Conservation (phyloP, 2,113 vertebrate genomes). For the Onychostoma macrolepis region DNA sequence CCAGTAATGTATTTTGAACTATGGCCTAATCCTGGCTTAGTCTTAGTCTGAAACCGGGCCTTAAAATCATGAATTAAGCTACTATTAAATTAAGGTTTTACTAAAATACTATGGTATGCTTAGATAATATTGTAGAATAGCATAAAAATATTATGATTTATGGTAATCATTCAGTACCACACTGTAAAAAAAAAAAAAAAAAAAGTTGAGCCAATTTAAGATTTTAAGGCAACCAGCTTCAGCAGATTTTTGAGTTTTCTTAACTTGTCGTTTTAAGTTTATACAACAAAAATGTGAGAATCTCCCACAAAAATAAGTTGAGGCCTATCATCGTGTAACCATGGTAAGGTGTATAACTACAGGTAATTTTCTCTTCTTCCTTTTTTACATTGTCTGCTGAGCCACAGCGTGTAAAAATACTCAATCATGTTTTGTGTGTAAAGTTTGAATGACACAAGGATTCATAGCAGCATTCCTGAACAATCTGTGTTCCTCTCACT, state of each 20-base stretch:
- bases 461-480: constrained; percentile 40
- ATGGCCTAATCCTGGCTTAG: no score
- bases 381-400: constrained; percentile 11
- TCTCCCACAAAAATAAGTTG: no score
- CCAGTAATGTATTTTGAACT: no score
- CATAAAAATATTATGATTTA: not conserved
- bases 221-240: no score
- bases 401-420: not conserved
- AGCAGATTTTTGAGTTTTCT: no score
- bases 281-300: no score
- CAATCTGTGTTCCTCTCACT: constrained; percentile 28
- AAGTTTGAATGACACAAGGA: constrained; percentile 51
- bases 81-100: not conserved
- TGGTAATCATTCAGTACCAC: not conserved
- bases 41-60: no score
- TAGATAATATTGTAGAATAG: not conserved
- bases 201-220: no score
- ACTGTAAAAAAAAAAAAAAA: no score
- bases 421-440: not conserved
- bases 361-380: not conserved
- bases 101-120: not conserved
- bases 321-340: not conserved
- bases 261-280: no score
- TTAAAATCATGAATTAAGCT: no score
- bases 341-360: not conserved